Evolutionary conservation across 2,797 vertebrate species (phyloP), one percentile per base, ranked within the genome.

Genomic region (Bradypodion ventrale): DNA sequence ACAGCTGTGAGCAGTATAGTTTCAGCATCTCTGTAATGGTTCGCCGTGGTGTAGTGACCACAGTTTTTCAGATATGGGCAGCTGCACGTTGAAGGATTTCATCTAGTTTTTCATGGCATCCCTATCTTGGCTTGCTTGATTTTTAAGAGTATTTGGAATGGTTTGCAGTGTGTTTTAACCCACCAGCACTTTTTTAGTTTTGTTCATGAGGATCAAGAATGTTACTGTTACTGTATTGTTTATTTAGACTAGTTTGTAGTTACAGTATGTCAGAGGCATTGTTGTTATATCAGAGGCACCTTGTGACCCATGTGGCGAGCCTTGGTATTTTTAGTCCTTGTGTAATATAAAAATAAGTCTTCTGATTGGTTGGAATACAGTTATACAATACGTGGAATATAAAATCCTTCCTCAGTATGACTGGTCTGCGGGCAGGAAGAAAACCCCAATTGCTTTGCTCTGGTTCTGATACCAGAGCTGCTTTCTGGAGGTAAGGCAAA

Each of bases 361-460:
- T 60, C 87, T 84, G 87, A 88, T 89, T 91, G 93, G 94, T 29
- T 85, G 19, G 84, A 23, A 63, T 25, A 60, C 60, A 15, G 92
- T 96, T 96, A 94, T 59, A 94, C 95, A 95, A 94, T 73, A 5
- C 86, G 79, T 87, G 27, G 78, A 27, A 88, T 94, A 93, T 94
- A 94, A 92, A 94, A 94, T 66, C 29, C 91, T 92, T 73, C 90
- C 42, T 77, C 29, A 65, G 68, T 15, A 90, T 83, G 88, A 79
- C 76, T 84, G 78, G 88, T 78, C 70, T 52, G 87, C 78, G 1
- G 60, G 44, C 80, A 12, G 25, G 35, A 25, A 7, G 56, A 69
- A 70, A 85, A 52, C 8, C 76, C 56, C 23, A 63, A 5, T 62
- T 7, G 52, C 5, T 12, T 52, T 44, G 59, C 80, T 46, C 68